Base-by-base conservation (phyloP, 2,113 vertebrate genomes). In the Amphilophus citrinellus region DNA sequence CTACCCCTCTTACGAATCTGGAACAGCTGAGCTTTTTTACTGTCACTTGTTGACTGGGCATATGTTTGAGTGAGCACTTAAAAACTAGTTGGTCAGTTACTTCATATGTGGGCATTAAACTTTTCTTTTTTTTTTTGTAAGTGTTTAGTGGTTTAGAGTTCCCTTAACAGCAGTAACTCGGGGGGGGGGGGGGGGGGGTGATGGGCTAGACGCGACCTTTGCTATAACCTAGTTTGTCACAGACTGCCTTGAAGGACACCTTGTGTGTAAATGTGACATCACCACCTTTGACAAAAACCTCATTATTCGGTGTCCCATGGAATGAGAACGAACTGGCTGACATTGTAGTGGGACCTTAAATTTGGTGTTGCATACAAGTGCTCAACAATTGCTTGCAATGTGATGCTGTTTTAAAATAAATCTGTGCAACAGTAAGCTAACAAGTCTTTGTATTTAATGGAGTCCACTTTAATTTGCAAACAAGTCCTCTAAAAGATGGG, bases 331-430 rank as follows among this genome's bases (percentile, higher is more conserved):
- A 73, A 18, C 66, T 73, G 66, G 3, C 44, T 71, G 75, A 88
- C 57, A 11, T 61, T 90, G 76, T 85, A 89, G 68, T 86, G 85
- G 89, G 88, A 91, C 82, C 83, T 85, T 83, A 24, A 82, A 66
- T 42, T 24, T 82, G 80, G 61, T 83, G 87, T 85, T 85, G 80
- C 83, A 83, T 88, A 87, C 68, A 92, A 44, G 35, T 88, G 61
- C 42, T 71, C 22, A 82, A 80, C 47, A 76, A 81, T 79, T 83
- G 44, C 90, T 90, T 95, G 85, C 79, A 80, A 89, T 86, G 78
- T 91, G 80, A 86, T 82, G 86, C 84, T 89, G 79, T 85, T 91
- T 95, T 62, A 80, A 93, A 92, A 95, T 95, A 94, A 95, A 94
- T 87, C 76, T 91, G 63, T 85, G 84, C 84, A 92, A 82, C 71